Percentiles rank a stretch among this genome's conserved stretches.
Conservation (phyloP, 2,888 invertebrate species). For the Aelia acuminata region DNA sequence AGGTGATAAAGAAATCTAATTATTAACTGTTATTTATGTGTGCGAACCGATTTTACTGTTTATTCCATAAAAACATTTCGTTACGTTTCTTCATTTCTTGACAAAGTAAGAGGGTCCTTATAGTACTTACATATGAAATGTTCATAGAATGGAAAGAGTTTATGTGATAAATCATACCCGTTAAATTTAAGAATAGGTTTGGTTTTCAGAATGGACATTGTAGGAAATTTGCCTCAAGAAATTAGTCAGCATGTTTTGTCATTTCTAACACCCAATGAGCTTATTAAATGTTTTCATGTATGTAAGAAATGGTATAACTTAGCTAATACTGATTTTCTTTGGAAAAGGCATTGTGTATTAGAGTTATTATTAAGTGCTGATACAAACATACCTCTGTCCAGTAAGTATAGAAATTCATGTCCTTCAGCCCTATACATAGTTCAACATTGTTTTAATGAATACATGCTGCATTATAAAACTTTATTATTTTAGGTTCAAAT, state of each 20-base stretch:
- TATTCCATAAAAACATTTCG: neutral
- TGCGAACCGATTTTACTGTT: neutral
- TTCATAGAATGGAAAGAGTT: neutral
- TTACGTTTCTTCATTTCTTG: neutral
- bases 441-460: slow-evolving; percentile 16
- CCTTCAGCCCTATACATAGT: neutral
- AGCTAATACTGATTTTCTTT: slow-evolving; percentile 52
- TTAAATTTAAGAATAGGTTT: slow-evolving; percentile 27
- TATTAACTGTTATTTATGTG: neutral
- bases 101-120: neutral
- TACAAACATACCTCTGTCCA: neutral
- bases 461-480: neutral
- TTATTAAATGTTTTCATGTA: slow-evolving; percentile 51
- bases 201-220: slow-evolving; percentile 52
- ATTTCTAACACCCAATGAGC: slow-evolving; percentile 40
- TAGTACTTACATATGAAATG: neutral
- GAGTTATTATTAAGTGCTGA: slow-evolving; percentile 40
- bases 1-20: neutral
- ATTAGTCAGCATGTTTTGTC: slow-evolving; percentile 54
- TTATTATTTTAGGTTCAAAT: slow-evolving; percentile 40
- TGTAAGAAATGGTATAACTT: slow-evolving; percentile 53
- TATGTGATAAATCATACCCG: neutral
- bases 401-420: slow-evolving; percentile 35
- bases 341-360: slow-evolving; percentile 54
- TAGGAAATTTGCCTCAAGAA: slow-evolving; percentile 55